Percentiles rank a stretch among this genome's conserved stretches.
These are phyloP conservation scores for Dinomys branickii DNA, from an alignment of 2,113 vertebrate genomes.

Conservation along the genomic window DNA sequence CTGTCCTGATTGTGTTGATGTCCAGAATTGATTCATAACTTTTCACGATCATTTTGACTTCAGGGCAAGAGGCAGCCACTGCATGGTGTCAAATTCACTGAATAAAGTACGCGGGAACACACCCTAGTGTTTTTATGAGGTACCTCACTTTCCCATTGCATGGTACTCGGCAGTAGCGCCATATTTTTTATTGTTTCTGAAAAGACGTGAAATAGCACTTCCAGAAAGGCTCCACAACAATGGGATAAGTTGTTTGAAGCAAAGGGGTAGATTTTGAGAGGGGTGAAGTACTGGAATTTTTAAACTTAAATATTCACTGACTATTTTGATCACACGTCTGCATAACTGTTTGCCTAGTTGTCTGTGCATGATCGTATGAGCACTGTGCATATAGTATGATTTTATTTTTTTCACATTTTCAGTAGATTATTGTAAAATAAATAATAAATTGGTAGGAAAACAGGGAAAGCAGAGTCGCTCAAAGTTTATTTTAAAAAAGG, in stretches of 20 bases:
- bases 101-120: too few relatives aligned
- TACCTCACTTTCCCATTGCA: neutral
- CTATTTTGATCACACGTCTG: neutral
- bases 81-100: neutral
- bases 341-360: too few relatives aligned
- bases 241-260: neutral
- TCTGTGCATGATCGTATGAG: neutral
- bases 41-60: neutral
- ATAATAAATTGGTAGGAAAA: neutral
- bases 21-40: neutral
- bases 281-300: too few relatives aligned
- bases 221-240: neutral
- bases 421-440: slow-evolving; percentile 30
- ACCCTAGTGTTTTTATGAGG: neutral
- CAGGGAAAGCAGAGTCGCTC: neutral
- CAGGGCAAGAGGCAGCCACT: neutral
- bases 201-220: neutral
- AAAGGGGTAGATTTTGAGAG: neutral
- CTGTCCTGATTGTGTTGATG: neutral
- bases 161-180: neutral
- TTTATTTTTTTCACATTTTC: neutral
- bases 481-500: neutral
- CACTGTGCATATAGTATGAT: neutral
- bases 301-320: neutral
- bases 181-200: neutral